Evolutionary conservation across 2,888 invertebrate species (phyloP).

Genomic region (Pilophorus perplexus): DNA sequence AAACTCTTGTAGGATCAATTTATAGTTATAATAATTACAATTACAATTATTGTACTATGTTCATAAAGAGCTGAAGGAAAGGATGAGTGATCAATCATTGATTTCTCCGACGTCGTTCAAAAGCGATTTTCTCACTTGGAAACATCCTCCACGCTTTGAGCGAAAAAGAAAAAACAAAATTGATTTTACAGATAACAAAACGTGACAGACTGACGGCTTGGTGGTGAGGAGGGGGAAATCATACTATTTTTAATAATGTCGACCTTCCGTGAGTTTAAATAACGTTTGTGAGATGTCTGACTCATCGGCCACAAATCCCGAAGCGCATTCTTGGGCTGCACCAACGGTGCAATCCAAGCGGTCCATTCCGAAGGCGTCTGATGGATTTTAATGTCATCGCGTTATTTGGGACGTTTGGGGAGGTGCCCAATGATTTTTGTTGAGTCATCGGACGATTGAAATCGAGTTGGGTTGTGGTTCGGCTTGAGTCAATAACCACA

Average conservation of each 20-base stretch:
- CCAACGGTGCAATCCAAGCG: not conserved
- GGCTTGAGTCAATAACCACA: no score
- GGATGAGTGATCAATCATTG: no score
- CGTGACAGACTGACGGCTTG: no score
- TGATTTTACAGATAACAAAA: no score
- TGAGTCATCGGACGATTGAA: conserved; percentile 16
- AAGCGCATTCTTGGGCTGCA: conserved; percentile 31
- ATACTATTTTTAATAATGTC: conserved; percentile 12
- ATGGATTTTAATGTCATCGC: conserved; percentile 37
- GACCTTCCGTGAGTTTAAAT: conserved; percentile 36
- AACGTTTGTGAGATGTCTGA: conserved; percentile 32
- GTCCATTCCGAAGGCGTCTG: conserved; percentile 21
- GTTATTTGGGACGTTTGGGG: conserved; percentile 37
- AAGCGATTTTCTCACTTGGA: no score
- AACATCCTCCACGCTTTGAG: no score
- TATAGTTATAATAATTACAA: no score
- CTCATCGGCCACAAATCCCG: conserved; percentile 1
- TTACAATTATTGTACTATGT: no score
- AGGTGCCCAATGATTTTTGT: conserved; percentile 6
- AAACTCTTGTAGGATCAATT: no score
- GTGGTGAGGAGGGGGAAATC: conserved; percentile 5
- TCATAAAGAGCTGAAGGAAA: no score
- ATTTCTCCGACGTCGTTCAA: no score
- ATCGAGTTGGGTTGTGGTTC: not conserved
- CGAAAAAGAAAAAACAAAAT: no score